phyloP scores from a whole-genome alignment of 2,888 invertebrate genomes.

The Dioctria linearis region DNA sequence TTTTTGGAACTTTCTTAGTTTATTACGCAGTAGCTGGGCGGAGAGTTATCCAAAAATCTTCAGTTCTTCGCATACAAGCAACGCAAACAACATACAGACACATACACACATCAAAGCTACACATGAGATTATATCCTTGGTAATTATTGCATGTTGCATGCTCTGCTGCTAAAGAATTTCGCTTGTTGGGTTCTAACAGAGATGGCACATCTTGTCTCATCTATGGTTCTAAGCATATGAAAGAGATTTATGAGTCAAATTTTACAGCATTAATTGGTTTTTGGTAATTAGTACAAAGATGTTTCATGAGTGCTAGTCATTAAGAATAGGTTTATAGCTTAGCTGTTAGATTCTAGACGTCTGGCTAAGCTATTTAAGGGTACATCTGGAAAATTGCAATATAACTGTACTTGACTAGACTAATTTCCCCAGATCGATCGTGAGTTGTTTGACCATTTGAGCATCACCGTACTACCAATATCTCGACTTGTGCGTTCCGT shows the following conservation, averaged over 20 bases:
- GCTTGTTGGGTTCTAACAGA: not conserved
- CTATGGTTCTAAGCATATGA: not conserved
- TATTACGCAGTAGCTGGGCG: too few species aligned
- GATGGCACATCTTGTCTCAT: too few species aligned
- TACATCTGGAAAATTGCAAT: too few species aligned
- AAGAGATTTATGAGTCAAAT: not conserved
- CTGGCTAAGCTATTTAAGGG: not conserved
- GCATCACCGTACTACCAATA: too few species aligned
- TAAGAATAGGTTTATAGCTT: not conserved
- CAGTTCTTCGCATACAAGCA: too few species aligned
- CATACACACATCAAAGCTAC: too few species aligned
- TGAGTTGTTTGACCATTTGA: too few species aligned
- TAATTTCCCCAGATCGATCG: too few species aligned
- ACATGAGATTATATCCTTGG: not conserved
- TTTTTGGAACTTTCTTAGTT: not conserved
- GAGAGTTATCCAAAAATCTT: too few species aligned
- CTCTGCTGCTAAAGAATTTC: not conserved
- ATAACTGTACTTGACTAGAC: too few species aligned
- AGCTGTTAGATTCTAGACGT: not conserved
- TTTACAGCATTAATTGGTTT: not conserved
- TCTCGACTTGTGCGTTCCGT: too few species aligned
- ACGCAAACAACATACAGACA: too few species aligned
- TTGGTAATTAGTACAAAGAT: not conserved
- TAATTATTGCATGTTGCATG: conserved; percentile 34
- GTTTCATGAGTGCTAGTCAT: not conserved